Evolutionary conservation across 2,113 vertebrate species (phyloP), one percentile per base, ranked within the genome.

Genomic region (Gallinago media): DNA sequence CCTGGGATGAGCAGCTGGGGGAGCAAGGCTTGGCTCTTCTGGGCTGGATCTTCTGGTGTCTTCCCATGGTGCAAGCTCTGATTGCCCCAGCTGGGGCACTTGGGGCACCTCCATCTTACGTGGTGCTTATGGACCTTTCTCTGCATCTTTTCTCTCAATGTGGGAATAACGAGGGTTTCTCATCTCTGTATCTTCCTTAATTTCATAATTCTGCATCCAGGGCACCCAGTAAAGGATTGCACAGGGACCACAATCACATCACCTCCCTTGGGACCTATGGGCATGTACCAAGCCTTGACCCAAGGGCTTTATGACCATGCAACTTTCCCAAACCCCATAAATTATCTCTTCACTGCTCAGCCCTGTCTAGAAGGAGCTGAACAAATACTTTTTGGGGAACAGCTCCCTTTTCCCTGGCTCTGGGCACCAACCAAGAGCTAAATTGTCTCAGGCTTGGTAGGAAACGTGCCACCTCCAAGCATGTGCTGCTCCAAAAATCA

Each of bases 1-100:
- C 14, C 32, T 46, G 0, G 3, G 50, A 21, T 0, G 3, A 46
- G 36, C 23, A 65, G 56, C 27, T 27, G 36, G 71, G 19, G 0
- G 6, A 34, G 34, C 2, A 4, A 54, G 59, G 9, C n/a, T 63
- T 21, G 8, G 26, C 7, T 50, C 42, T 50, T 44, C 63, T 29
- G 49, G 55, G 40, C 34, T 75, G 70, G 32, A 36, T 27, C 55
- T 29, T 46, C 29, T 0, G 1, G 17, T 34, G 21, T 13, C 31
- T 70, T 27, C 36, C 36, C 50, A 16, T 42, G 44, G 23, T n/a
- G 27, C 0, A 2, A 71, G 71, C 23, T 81, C 65, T 18, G 36
- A 11, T 19, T 19, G 23, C 23, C 17, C 63, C 63, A 21, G 15
- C 5, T 50, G 54, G 59, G 38, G 20, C n/a, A 21, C 16, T 15